phyloP scores from a whole-genome alignment of 1,140 invertebrate genomes.

The Caenorhabditis remanei region DNA sequence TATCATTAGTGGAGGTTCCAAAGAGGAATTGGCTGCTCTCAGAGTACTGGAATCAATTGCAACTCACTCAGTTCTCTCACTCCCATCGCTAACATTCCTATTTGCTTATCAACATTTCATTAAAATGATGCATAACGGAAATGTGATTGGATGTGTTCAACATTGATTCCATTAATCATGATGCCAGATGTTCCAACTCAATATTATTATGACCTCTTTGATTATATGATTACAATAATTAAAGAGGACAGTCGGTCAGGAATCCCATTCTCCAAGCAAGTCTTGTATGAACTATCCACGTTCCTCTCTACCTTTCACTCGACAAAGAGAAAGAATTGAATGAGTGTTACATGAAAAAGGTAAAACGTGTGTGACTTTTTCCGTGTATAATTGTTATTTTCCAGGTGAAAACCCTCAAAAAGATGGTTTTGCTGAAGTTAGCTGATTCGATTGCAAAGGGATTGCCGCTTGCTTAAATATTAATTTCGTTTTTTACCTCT shows the following conservation, averaged over 20 bases:
- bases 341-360: constrained; percentile 34
- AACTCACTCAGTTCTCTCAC: constrained; percentile 13
- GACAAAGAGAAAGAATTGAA: constrained; percentile 13
- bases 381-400: not conserved
- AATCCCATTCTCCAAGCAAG: constrained; percentile 15
- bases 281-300: not conserved
- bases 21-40: constrained; percentile 30
- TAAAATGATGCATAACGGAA: constrained; percentile 37
- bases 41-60: not conserved
- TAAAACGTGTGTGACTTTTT: not conserved
- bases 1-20: not conserved
- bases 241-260: not conserved
- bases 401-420: constrained; percentile 25
- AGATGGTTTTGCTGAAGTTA: constrained; percentile 33
- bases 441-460: constrained; percentile 26
- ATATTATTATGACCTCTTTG: constrained; percentile 44
- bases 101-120: constrained; percentile 24
- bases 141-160: constrained; percentile 19
- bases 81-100: not conserved
- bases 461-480: not conserved
- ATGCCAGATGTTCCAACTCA: constrained; percentile 51
- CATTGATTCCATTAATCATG: constrained; percentile 38
- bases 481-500: not conserved
- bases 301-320: constrained; percentile 17
- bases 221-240: constrained; percentile 19